Evolutionary conservation across 2,888 invertebrate species (phyloP).

Genomic region (Sarcophaga carnaria): DNA sequence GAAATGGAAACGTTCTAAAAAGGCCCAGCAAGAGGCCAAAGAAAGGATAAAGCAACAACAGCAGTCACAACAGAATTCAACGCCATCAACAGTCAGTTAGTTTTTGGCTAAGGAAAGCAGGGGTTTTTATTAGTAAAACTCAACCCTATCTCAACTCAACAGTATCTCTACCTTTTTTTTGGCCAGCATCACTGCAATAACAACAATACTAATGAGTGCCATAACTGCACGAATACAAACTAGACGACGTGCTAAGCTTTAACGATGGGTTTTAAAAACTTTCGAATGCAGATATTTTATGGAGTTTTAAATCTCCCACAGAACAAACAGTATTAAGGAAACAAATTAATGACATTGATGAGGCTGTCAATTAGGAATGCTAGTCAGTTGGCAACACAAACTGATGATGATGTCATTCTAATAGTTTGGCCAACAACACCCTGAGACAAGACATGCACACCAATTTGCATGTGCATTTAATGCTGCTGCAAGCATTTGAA

Average conservation of each 20-base stretch:
- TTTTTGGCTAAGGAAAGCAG: slow-evolving; percentile 62
- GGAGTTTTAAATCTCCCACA: neutral
- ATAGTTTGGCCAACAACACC: slow-evolving; percentile 57
- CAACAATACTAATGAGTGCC: neutral
- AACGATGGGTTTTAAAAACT: neutral
- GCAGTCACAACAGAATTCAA: slow-evolving; percentile 73
- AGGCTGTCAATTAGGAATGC: slow-evolving; percentile 61
- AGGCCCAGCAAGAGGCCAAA: slow-evolving; percentile 94
- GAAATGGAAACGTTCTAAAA: slow-evolving; percentile 99
- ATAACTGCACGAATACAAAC: slow-evolving; percentile 10
- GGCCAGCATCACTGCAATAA: slow-evolving; percentile 6
- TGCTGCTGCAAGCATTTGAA: slow-evolving; percentile 2
- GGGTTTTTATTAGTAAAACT: slow-evolving; percentile 65
- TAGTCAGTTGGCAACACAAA: slow-evolving; percentile 63
- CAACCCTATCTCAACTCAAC: slow-evolving; percentile 21
- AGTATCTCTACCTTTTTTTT: neutral
- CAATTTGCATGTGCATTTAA: neutral
- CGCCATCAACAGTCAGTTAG: slow-evolving; percentile 69
- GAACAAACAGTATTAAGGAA: slow-evolving; percentile 32
- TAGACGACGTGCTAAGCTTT: neutral
- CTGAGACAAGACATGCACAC: slow-evolving; percentile 24
- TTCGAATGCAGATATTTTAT: neutral
- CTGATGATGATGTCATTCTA: slow-evolving; percentile 2
- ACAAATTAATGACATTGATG: slow-evolving; percentile 28
- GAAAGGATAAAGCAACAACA: slow-evolving; percentile 80